A percentile compares a stretch with the other conserved stretches of the same genome.
Conservation (phyloP, 2,113 vertebrate genomes). For the Gadus macrocephalus region DNA sequence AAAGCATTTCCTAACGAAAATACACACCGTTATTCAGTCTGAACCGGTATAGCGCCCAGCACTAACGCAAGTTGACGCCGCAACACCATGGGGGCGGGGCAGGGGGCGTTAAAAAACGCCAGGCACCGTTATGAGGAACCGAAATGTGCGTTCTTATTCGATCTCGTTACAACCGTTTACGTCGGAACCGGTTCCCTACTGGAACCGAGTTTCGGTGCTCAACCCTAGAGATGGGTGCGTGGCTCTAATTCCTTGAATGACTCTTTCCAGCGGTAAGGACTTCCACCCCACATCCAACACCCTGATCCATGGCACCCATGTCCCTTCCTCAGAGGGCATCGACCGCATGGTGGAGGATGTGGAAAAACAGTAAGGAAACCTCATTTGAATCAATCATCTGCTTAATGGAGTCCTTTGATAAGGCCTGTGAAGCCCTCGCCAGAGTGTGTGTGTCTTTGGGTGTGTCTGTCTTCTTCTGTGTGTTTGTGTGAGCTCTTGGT, state of each 20-base stretch:
- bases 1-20: too few relatives aligned
- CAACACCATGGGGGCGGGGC: too few relatives aligned
- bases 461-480: neutral
- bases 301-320: constrained; percentile 88
- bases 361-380: constrained; percentile 89
- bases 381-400: neutral
- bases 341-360: constrained; percentile 93
- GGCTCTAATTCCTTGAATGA: neutral
- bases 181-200: too few relatives aligned
- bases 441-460: neutral
- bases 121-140: too few relatives aligned
- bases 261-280: constrained; percentile 78
- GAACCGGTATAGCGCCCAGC: too few relatives aligned
- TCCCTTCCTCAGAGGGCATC: constrained; percentile 83
- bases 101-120: too few relatives aligned
- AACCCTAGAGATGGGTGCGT: neutral
- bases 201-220: too few relatives aligned
- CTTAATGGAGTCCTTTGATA: constrained; percentile 1
- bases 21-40: too few relatives aligned
- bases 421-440: neutral
- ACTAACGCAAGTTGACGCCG: too few relatives aligned
- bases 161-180: too few relatives aligned
- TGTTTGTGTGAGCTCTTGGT: neutral
- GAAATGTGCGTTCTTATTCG: too few relatives aligned
- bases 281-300: constrained; percentile 91